Conservation (phyloP, 2,888 invertebrate species). For the Kuschelorhynchus macadamiae region DNA sequence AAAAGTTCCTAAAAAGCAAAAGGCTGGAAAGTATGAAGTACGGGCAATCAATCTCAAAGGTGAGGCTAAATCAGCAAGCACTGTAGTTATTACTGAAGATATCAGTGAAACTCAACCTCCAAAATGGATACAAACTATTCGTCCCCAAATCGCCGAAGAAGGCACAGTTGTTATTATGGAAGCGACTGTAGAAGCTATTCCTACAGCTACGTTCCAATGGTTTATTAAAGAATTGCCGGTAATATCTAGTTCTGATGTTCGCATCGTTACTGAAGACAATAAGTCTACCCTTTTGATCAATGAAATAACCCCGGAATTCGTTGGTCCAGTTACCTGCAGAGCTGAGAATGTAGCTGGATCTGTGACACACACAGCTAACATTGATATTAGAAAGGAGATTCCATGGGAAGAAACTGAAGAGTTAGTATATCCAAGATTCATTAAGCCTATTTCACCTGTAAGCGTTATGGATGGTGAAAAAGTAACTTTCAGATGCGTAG, state of each 20-base stretch:
- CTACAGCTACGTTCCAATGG: slow-evolving; percentile 90
- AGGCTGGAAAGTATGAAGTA: slow-evolving; percentile 91
- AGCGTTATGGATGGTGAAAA: slow-evolving; percentile 93
- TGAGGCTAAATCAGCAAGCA: slow-evolving; percentile 85
- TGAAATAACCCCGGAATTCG: slow-evolving; percentile 77
- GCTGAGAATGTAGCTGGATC: slow-evolving; percentile 93
- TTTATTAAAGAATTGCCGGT: slow-evolving; percentile 83
- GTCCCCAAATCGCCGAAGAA: slow-evolving; percentile 78
- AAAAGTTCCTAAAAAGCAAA: slow-evolving; percentile 75
- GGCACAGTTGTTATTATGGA: slow-evolving; percentile 87
- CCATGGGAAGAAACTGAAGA: slow-evolving; percentile 74
- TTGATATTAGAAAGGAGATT: slow-evolving; percentile 75
- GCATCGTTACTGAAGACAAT: slow-evolving; percentile 82
- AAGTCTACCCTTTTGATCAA: slow-evolving; percentile 85
- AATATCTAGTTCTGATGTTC: slow-evolving; percentile 77
- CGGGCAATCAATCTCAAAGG: slow-evolving; percentile 83
- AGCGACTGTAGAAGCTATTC: slow-evolving; percentile 81
- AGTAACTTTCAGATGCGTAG: slow-evolving; percentile 80
- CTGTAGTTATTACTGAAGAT: slow-evolving; percentile 80
- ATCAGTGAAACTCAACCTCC: slow-evolving; percentile 77
- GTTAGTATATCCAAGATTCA: slow-evolving; percentile 82
- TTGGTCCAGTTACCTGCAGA: slow-evolving; percentile 87
- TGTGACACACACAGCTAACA: slow-evolving; percentile 85
- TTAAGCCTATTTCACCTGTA: slow-evolving; percentile 79
- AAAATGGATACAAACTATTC: slow-evolving; percentile 79